A percentile compares a stretch with the other conserved stretches of the same genome.
Evolutionary conservation across 2,113 vertebrate genomes (phyloP).

Genomic region (Serilophus lunatus): DNA sequence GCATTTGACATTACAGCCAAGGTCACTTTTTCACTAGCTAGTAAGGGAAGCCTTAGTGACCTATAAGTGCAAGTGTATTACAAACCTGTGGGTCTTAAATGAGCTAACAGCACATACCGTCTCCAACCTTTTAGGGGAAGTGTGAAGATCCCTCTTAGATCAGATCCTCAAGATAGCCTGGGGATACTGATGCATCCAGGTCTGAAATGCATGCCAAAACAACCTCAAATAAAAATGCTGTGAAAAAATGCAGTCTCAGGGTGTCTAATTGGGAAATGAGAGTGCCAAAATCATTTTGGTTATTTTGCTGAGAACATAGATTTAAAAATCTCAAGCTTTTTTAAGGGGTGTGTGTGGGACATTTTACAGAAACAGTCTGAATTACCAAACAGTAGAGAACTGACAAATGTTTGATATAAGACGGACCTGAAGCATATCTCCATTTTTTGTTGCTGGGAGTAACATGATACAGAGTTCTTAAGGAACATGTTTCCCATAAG

Average conservation of each 20-base stretch:
- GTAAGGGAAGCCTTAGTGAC: neutral
- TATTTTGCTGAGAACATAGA: neutral
- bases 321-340: neutral
- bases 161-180: slow-evolving; percentile 59
- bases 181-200: neutral
- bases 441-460: neutral
- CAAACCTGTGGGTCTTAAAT: slow-evolving; percentile 35
- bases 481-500: neutral
- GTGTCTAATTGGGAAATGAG: neutral
- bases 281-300: neutral
- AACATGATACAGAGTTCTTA: neutral
- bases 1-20: neutral
- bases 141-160: slow-evolving; percentile 56
- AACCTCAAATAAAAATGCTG: neutral
- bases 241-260: neutral
- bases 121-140: slow-evolving; percentile 48
- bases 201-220: slow-evolving; percentile 37
- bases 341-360: neutral
- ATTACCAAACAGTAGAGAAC: neutral
- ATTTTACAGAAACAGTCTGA: neutral
- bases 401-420: neutral
- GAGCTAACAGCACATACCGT: slow-evolving; percentile 22
- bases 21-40: slow-evolving; percentile 11
- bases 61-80: slow-evolving; percentile 3
- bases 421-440: neutral